phyloP scores from a whole-genome alignment of 2,888 invertebrate genomes.

The Melitaea athalia region DNA sequence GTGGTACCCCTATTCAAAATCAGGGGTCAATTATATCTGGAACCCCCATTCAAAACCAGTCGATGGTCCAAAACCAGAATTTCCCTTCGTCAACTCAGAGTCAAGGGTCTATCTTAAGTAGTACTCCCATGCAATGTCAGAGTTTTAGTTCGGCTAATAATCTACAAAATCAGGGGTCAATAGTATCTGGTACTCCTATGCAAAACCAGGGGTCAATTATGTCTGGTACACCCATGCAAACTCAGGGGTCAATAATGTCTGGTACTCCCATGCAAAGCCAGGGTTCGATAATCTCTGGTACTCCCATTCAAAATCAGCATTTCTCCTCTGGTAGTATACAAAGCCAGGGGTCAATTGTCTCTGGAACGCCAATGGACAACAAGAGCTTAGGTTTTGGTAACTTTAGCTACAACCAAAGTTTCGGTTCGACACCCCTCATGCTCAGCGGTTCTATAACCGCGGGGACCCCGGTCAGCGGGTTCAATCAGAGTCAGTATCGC shows the following conservation, averaged over 20 bases:
- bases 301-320: background rate
- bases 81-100: background rate
- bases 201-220: slow-evolving; percentile 36
- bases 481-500: slow-evolving; percentile 48
- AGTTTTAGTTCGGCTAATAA: slow-evolving; percentile 8
- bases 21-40: slow-evolving; percentile 18
- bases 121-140: slow-evolving; percentile 21
- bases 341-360: slow-evolving; percentile 4
- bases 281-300: slow-evolving; percentile 13
- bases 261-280: slow-evolving; percentile 25
- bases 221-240: slow-evolving; percentile 29
- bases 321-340: background rate
- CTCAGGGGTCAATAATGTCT: slow-evolving; percentile 20
- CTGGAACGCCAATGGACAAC: slow-evolving; percentile 15
- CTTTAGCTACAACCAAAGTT: slow-evolving; percentile 32
- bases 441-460: slow-evolving; percentile 54
- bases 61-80: slow-evolving; percentile 5
- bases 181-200: slow-evolving; percentile 37
- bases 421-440: slow-evolving; percentile 11
- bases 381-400: slow-evolving; percentile 26
- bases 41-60: slow-evolving; percentile 12
- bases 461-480: slow-evolving; percentile 48
- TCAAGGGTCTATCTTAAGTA: slow-evolving; percentile 27
- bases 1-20: slow-evolving; percentile 25
- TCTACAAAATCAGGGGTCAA: slow-evolving; percentile 34